Conservation (phyloP, 1,140 invertebrate genomes). For the Drosophila mauritiana region DNA sequence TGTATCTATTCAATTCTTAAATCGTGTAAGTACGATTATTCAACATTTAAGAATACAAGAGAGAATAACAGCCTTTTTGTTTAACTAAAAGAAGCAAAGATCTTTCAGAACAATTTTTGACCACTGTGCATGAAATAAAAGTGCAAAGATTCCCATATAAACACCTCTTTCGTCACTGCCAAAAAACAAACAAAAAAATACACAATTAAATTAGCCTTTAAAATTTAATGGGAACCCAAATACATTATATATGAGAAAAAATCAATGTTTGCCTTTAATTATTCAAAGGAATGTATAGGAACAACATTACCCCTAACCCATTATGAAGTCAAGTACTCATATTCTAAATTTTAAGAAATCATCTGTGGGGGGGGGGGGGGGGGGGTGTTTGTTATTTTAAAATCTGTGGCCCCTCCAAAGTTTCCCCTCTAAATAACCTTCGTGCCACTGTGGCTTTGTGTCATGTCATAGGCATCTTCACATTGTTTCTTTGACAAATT, state of each 20-base stretch:
- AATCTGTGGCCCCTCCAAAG: no score
- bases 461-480: constrained; percentile 23
- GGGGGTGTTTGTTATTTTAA: no score
- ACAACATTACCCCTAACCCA: no score
- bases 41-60: no score
- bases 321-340: no score
- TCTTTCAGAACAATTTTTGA: background rate
- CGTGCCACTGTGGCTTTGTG: constrained; percentile 13
- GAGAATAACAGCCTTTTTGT: no score
- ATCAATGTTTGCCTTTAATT: background rate
- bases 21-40: no score
- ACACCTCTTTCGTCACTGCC: constrained; percentile 21
- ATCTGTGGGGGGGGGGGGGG: no score
- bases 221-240: constrained; percentile 14
- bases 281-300: no score
- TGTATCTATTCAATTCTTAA: background rate
- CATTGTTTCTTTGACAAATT: constrained; percentile 51
- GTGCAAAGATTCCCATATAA: constrained; percentile 6
- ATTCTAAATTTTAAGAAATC: no score
- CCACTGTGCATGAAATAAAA: constrained; percentile 10
- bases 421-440: background rate
- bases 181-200: constrained; percentile 2
- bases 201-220: constrained; percentile 17
- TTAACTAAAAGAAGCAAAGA: no score
- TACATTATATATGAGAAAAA: constrained; percentile 2